Evolutionary conservation across 2,888 invertebrate species (phyloP), one percentile per base, ranked within the genome.

Genomic region (Melipona bicolor): DNA sequence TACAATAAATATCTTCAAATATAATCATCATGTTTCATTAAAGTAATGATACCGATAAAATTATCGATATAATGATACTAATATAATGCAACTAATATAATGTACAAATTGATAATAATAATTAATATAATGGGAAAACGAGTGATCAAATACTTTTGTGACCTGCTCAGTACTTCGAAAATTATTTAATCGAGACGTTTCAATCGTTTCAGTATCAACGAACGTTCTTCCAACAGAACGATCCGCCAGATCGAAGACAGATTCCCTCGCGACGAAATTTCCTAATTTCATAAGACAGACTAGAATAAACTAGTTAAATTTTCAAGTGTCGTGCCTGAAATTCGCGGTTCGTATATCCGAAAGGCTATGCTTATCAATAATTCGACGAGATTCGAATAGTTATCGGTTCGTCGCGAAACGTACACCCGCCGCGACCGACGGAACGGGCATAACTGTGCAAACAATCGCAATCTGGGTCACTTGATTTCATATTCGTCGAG

Each of bases 401-500:
- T 83, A 82, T 82, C 82, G 68, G 71, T 54, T 68, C 67, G 56
- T 61, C 49, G 70, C 13, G n/a, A 36, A 49, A 70, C 21, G 43
- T 59, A 70, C 59, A 74, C 49, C 43, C 9, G n/a, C 17, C 52
- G 52, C 5, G 68, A 9, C 36, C 36, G 36, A 50, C 54, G 52
- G 73, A 19, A 32, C 56, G 50, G 49, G 24, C 36, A 49, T 70
- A 78, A 74, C 73, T 52, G 61, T 67, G 84, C 77, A 80, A 84
- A 85, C 77, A 77, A 54, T 80, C 52, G 61, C 79, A 68, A 84
- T 85, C 77, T 77, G 70, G 85, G 84, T 84, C 77, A 72, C 62
- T 72, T 56, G 74, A 84, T 84, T 85, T 56, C 68, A 77, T 77
- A 85, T 85, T 84, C 79, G 43, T 17, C 59, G 61, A 27, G 80